A percentile compares a stretch with the other conserved stretches of the same genome.
phyloP scores from a whole-genome alignment of 2,888 invertebrate genomes.

The Eupelmus urozonus region DNA sequence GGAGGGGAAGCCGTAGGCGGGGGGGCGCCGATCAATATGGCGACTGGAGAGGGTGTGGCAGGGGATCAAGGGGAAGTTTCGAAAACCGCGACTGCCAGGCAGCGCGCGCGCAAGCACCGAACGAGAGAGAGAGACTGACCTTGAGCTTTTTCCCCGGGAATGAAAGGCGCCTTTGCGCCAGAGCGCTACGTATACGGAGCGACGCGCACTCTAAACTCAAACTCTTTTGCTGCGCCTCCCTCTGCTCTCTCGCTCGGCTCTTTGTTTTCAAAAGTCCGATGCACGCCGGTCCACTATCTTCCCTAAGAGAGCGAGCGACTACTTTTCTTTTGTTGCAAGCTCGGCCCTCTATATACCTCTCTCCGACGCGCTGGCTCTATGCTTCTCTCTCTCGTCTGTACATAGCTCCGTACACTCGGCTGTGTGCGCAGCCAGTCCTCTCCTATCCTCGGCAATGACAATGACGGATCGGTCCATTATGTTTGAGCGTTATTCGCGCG shows the following conservation, averaged over 20 bases:
- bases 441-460: constrained; percentile 58
- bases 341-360: too few species aligned
- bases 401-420: too few species aligned
- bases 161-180: constrained; percentile 12
- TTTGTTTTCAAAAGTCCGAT: constrained; percentile 28
- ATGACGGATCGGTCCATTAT: constrained; percentile 64
- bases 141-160: constrained; percentile 67
- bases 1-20: constrained; percentile 54
- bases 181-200: too few species aligned
- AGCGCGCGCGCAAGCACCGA: constrained; percentile 17
- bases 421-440: too few species aligned
- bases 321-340: too few species aligned
- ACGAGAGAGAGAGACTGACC: constrained; percentile 61
- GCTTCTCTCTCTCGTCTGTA: constrained; percentile 15
- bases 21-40: constrained; percentile 74
- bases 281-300: background rate
- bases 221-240: too few species aligned
- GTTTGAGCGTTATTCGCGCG: constrained; percentile 27
- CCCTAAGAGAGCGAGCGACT: background rate
- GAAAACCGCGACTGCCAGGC: constrained; percentile 52
- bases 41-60: constrained; percentile 70
- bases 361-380: constrained; percentile 20
- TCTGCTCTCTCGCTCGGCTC: background rate
- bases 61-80: constrained; percentile 66
- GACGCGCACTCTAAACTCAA: constrained; percentile 10